Base-by-base conservation (phyloP, 2,888 invertebrate species). In the Dryobotodes eremita region DNA sequence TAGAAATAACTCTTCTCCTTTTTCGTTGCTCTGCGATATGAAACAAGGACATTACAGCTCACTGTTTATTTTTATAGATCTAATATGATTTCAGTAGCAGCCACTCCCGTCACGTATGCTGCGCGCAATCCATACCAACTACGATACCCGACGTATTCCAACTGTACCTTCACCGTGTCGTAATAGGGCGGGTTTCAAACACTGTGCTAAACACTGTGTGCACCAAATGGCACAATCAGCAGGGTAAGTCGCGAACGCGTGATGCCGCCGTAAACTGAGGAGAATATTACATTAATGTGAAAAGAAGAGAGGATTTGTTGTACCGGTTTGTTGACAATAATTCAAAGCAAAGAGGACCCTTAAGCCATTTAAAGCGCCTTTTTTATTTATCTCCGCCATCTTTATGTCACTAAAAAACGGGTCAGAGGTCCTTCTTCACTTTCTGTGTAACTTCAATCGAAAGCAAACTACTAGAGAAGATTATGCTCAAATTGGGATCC, bases 41-140 rank as follows among this genome's bases (percentile, higher is more conserved):
- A 62, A 46, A 15, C 46, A 31, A 57, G 36, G 57, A 13, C 26
- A 31, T 50, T 53, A 11, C 13, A 26, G 23, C 70, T 55, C 65
- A 36, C 26, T 23, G 53, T 80, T 62, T 76, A 61, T 77, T 53
- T 78, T 53, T 78, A 59, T 31, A 76, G 55, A 79, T 72, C 23
- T 68, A 55, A 70, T 79, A 71, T 72, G 73, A 69, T 84, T 72
- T 68, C 78, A 70, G n/a, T 53, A 31, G 73, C 64, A 79, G 69
- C 23, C 31, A 62, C 68, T 36, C 74, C 36, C 15, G 80, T 71
- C 84, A 84, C 87, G 84, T 87, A 36, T n/a, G 46, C 26, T 26
- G n/a, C 46, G 57, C 64, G 73, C 85, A 71, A 79, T 84, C 62
- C 87, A 87, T 84, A 72, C 71, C 64, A 87, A 84, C 62, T 61